phyloP scores from a whole-genome alignment of 2,113 vertebrate species.

The Progne subis region DNA sequence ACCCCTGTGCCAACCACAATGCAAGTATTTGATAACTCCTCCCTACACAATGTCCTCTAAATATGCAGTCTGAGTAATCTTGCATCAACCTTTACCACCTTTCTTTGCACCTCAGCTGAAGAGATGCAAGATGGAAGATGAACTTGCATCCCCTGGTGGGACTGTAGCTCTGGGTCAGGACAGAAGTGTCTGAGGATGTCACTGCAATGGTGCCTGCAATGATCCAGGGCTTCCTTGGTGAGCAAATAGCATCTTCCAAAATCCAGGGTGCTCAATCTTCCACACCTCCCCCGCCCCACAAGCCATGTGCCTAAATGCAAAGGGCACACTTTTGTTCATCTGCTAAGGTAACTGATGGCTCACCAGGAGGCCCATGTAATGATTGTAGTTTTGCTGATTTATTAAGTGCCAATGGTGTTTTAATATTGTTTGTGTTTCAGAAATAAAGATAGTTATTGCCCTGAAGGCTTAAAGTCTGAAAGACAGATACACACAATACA shows the following conservation, averaged over 20 bases:
- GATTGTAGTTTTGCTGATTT: conserved; percentile 50
- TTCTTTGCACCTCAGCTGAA: neutral
- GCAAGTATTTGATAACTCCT: neutral
- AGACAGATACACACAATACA: conserved; percentile 59
- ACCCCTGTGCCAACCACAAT: neutral
- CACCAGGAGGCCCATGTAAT: conserved; percentile 7
- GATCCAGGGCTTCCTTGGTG: neutral
- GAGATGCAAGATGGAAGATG: neutral
- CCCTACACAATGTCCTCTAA: neutral
- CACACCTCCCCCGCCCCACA: fast-evolving
- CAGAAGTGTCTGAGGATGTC: neutral
- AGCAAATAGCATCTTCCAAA: neutral
- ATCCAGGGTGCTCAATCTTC: fast-evolving
- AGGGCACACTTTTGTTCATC: neutral
- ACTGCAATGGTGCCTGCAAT: neutral
- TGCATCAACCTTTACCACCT: neutral
- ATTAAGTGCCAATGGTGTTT: conserved; percentile 66
- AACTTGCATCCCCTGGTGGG: neutral
- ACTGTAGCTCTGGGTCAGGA: neutral
- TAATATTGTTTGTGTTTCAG: conserved; percentile 59
- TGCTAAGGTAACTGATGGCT: neutral
- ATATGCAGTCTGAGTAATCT: neutral
- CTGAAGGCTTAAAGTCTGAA: conserved; percentile 47
- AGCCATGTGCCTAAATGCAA: neutral
- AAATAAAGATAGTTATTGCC: conserved; percentile 57